phyloP scores from a whole-genome alignment of 2,113 vertebrate genomes.

The Caranx melampygus region DNA sequence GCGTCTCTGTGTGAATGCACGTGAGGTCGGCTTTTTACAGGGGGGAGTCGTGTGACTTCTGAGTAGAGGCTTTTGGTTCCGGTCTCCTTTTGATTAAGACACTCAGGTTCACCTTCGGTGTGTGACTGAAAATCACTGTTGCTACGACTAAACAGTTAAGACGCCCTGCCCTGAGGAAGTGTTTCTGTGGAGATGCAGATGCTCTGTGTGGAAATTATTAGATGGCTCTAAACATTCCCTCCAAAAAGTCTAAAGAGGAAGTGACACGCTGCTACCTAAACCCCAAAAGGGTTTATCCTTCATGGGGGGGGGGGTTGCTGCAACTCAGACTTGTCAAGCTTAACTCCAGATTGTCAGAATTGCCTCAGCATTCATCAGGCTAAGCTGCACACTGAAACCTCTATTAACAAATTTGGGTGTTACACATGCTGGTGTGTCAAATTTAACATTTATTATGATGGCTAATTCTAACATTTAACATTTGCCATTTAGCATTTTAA shows the following conservation, averaged over 20 bases:
- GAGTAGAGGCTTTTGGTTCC: background rate
- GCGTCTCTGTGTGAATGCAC: constrained; percentile 5
- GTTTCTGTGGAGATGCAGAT: too few relatives aligned
- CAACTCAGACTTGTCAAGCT: constrained; percentile 3
- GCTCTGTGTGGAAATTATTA: too few relatives aligned
- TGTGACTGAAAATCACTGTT: constrained; percentile 13
- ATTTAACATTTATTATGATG: constrained; percentile 16
- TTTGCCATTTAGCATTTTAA: background rate
- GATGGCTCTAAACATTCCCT: too few relatives aligned
- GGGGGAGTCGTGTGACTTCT: background rate
- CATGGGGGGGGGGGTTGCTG: background rate
- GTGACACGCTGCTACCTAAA: constrained; percentile 23
- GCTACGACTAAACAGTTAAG: background rate
- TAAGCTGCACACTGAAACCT: constrained; percentile 22
- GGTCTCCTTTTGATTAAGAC: constrained; percentile 20
- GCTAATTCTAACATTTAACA: constrained; percentile 1
- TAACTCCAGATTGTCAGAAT: constrained; percentile 22
- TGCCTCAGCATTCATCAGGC: constrained; percentile 36
- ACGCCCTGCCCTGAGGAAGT: background rate
- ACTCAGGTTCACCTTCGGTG: constrained; percentile 12
- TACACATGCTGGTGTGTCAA: background rate
- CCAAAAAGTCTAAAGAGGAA: background rate
- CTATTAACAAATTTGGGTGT: constrained; percentile 4
- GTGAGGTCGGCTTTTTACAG: constrained; percentile 5
- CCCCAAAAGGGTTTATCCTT: constrained; percentile 31